Base-by-base conservation (phyloP, 2,113 vertebrate genomes). In the Vombatus ursinus region DNA sequence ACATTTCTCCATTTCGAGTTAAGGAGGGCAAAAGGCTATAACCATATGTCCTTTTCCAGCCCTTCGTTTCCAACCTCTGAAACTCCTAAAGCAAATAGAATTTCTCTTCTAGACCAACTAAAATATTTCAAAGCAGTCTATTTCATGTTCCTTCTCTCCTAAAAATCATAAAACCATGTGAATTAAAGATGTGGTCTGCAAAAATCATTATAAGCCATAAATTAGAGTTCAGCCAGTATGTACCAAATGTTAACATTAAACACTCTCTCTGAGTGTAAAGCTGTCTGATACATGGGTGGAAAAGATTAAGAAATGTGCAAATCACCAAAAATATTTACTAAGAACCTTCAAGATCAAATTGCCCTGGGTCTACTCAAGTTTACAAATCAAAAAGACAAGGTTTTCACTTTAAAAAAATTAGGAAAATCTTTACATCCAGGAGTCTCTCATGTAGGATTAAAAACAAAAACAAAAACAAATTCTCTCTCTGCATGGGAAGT, bases 291-390 rank as follows among this genome's bases (percentile, higher is more conserved):
- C 10, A 61, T 37, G 19, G 23, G 52, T 28, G n/a, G 61, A 95
- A 96, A 94, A 91, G 89, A 68, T 28, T 92, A 90, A 94, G 23
- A 95, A 68, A 95, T 26, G 22, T 92, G 93, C 96, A 93, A 90
- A 89, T 90, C 31, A 95, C 94, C 23, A 84, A 90, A 50, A 51
- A 68, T 44, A 94, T 3, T 52, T 94, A 92, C 23, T 31, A 90
- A 19, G 90, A 96, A 50, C 10, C 91, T 37, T 28, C 0, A 92
- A 97, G 9, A 54, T 11, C 6, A 96, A 3, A 90, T 92, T 92
- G 90, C 52, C 90, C 77, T 14, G n/a, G 53, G n/a, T 95, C 92
- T 90, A 53, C 91, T 84, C 92, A 92, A 24, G 11, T 50, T 90
- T 92, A 53, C 50, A 37, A 22, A 93, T 52, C 26, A 52, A 23